Percentiles rank a stretch among this genome's conserved stretches.
Evolutionary conservation across 1,140 invertebrate genomes (phyloP).

Genomic region (Sarcophaga bullata): DNA sequence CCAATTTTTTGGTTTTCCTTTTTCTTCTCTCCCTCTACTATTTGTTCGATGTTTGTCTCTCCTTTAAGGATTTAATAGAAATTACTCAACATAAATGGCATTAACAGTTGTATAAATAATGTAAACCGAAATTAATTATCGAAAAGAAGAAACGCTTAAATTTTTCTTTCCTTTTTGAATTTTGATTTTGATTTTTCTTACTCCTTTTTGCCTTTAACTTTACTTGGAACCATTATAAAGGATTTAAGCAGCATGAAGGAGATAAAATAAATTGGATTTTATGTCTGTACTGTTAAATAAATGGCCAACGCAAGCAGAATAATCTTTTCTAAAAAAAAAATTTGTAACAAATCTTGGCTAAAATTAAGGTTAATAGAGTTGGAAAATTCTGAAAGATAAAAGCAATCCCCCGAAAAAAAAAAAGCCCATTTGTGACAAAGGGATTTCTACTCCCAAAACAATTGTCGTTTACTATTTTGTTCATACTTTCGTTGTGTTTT

Average conservation of each 20-base stretch:
- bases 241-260: neutral
- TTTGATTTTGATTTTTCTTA: too few relatives aligned
- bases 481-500: too few relatives aligned
- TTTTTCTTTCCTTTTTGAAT: neutral
- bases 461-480: too few relatives aligned
- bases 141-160: neutral
- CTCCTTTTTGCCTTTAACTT: too few relatives aligned
- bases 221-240: neutral
- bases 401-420: neutral
- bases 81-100: neutral
- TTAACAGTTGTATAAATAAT: conserved; percentile 12
- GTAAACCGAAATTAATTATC: neutral
- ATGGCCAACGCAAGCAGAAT: neutral
- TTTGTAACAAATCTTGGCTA: neutral
- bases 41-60: neutral
- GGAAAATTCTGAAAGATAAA: neutral
- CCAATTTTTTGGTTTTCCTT: too few relatives aligned
- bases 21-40: too few relatives aligned
- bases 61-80: conserved; percentile 21
- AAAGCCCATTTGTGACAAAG: neutral
- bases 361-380: conserved; percentile 8
- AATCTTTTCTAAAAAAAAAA: neutral
- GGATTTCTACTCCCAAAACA: neutral
- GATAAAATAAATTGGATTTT: neutral
- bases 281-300: neutral